A percentile compares a stretch with the other conserved stretches of the same genome.
Evolutionary conservation across 2,888 invertebrate genomes (phyloP).

Genomic region (Drosophila neutralis): DNA sequence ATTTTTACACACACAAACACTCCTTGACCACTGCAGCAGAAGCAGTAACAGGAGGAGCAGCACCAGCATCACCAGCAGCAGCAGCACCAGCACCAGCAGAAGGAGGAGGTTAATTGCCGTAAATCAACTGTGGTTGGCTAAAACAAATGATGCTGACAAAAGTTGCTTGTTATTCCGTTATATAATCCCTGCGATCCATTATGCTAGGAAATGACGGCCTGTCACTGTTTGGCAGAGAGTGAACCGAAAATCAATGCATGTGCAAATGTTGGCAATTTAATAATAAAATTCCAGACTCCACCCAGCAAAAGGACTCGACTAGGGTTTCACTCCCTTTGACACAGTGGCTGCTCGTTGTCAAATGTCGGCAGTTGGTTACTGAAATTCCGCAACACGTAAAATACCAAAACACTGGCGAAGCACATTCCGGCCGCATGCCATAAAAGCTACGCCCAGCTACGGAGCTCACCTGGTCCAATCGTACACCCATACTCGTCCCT

Average conservation of each 20-base stretch:
- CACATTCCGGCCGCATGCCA: conserved; percentile 59
- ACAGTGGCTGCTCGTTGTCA: conserved; percentile 32
- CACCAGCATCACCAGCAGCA: not conserved
- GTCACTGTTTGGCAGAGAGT: conserved; percentile 14
- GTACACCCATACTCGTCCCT: conserved; percentile 13
- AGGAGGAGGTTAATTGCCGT: conserved; percentile 15
- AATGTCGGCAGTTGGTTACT: conserved; percentile 64
- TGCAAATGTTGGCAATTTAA: conserved; percentile 66
- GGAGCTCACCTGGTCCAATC: conserved; percentile 27
- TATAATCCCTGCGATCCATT: conserved; percentile 38
- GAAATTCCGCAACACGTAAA: conserved; percentile 73
- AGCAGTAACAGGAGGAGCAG: not conserved
- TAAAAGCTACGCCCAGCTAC: conserved; percentile 20
- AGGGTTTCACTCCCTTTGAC: conserved; percentile 49
- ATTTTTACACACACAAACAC: conserved; percentile 22
- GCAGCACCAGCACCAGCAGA: not conserved
- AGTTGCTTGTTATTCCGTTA: conserved; percentile 51
- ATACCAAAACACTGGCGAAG: conserved; percentile 51
- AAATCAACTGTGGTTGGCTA: conserved; percentile 35
- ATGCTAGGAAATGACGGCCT: conserved; percentile 35
- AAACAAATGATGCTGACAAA: conserved; percentile 50
- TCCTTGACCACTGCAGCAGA: conserved; percentile 1
- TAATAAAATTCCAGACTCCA: conserved; percentile 65
- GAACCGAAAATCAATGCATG: conserved; percentile 43
- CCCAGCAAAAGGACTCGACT: conserved; percentile 3